A percentile compares a stretch with the other conserved stretches of the same genome.
These are phyloP conservation scores for Sweltsa coloradensis DNA, from an alignment of 1,140 invertebrate species.

Conservation along the genomic window DNA sequence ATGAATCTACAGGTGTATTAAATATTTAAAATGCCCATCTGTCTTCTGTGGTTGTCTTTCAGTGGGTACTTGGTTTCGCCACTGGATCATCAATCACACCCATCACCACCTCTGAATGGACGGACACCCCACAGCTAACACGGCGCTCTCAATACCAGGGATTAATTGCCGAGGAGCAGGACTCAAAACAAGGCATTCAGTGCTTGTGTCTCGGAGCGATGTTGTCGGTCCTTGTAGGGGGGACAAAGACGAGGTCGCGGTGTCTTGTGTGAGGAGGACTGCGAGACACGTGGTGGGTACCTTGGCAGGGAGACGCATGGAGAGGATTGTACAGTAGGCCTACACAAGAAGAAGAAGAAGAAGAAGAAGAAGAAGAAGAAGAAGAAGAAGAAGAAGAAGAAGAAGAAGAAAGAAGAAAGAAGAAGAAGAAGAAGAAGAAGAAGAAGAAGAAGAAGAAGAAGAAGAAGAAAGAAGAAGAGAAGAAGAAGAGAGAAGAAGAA, in stretches of 20 bases:
- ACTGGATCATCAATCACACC: no score
- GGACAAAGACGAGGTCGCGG: not conserved
- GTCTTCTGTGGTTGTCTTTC: no score
- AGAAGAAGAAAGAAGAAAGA: conserved; percentile 4
- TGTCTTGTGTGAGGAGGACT: no score
- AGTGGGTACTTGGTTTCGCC: no score
- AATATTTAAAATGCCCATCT: no score
- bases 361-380: not conserved
- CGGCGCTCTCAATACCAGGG: no score
- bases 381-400: not conserved
- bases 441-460: conserved; percentile 5
- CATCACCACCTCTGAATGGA: no score
- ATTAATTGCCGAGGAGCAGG: no score
- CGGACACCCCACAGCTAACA: no score
- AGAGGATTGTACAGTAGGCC: not conserved
- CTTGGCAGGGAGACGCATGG: conserved; percentile 6
- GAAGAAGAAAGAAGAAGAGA: conserved; percentile 4
- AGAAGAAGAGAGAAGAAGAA: not conserved
- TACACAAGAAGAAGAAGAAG: not conserved
- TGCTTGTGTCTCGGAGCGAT: not conserved
- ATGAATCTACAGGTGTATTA: no score
- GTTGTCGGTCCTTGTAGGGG: conserved; percentile 4
- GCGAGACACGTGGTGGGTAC: conserved; percentile 2
- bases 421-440: not conserved
- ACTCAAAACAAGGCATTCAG: no score